phyloP scores from a whole-genome alignment of 2,888 invertebrate species.

The Mantis religiosa region DNA sequence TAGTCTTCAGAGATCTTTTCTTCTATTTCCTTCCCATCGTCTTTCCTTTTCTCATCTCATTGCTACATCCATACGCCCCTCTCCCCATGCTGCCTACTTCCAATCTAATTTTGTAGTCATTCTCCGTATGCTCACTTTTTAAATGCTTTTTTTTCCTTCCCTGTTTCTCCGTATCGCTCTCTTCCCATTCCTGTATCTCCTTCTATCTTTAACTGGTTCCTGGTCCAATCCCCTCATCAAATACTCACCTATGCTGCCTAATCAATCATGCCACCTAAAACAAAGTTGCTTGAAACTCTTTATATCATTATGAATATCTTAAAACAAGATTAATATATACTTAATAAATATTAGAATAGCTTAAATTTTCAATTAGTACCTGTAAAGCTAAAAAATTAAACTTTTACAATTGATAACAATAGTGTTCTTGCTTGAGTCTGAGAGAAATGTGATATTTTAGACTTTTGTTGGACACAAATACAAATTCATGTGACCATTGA shows the following conservation, averaged over 20 bases:
- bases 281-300: too few relatives aligned
- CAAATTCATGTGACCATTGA: too few relatives aligned
- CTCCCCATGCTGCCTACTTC: background rate
- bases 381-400: too few relatives aligned
- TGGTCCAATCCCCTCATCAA: background rate
- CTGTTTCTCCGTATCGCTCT: background rate
- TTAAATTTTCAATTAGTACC: too few relatives aligned
- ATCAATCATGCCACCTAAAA: background rate
- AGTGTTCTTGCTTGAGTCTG: too few relatives aligned
- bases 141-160: slow-evolving; percentile 15
- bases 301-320: too few relatives aligned
- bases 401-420: too few relatives aligned
- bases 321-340: too few relatives aligned
- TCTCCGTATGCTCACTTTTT: slow-evolving; percentile 25
- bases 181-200: background rate
- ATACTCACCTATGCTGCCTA: background rate
- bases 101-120: slow-evolving; percentile 29
- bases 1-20: slow-evolving; percentile 16
- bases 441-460: too few relatives aligned
- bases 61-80: background rate
- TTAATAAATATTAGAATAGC: too few relatives aligned
- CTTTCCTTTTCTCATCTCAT: background rate
- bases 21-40: background rate
- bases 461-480: too few relatives aligned
- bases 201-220: slow-evolving; percentile 11